A percentile compares a stretch with the other conserved stretches of the same genome.
phyloP scores from a whole-genome alignment of 2,797 vertebrate species.

The Leptatherina wallacei region DNA sequence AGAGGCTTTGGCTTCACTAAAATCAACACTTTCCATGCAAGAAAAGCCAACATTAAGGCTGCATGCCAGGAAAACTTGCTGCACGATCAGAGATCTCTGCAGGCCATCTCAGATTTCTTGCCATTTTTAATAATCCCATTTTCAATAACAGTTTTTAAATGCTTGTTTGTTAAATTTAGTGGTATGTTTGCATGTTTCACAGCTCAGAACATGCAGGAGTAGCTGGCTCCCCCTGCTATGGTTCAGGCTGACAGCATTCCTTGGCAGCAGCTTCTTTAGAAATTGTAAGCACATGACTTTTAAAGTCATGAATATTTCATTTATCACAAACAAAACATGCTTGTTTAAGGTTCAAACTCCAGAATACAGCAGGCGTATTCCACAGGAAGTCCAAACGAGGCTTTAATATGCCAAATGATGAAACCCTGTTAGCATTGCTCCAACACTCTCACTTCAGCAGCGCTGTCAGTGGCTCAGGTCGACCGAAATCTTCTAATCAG shows the following conservation, averaged over 20 bases:
- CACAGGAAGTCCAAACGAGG: neutral
- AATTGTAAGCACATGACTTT: neutral
- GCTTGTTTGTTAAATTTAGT: slow-evolving; percentile 25
- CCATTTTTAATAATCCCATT: neutral
- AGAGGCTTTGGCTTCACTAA: slow-evolving; percentile 55
- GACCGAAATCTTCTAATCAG: slow-evolving; percentile 63
- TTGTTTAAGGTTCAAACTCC: neutral
- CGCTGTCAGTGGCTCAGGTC: slow-evolving; percentile 44
- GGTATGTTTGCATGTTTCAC: slow-evolving; percentile 41
- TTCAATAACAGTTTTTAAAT: slow-evolving; percentile 4
- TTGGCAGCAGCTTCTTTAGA: slow-evolving; percentile 15
- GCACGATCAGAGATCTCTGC: slow-evolving; percentile 26
- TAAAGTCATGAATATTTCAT: neutral
- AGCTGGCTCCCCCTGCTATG: neutral
- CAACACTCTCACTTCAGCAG: slow-evolving; percentile 52
- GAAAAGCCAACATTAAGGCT: slow-evolving; percentile 8
- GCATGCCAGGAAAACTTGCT: slow-evolving; percentile 26
- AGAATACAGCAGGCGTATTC: neutral
- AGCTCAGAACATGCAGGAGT: slow-evolving; percentile 36
- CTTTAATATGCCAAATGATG: neutral
- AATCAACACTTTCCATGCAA: slow-evolving; percentile 61
- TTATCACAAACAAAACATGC: neutral
- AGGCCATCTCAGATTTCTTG: slow-evolving; percentile 2
- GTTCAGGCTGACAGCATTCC: slow-evolving; percentile 26
- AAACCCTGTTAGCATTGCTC: neutral